Percentiles rank a stretch among this genome's conserved stretches.
phyloP scores from a whole-genome alignment of 2,888 invertebrate genomes.

The Hesperia comma region DNA sequence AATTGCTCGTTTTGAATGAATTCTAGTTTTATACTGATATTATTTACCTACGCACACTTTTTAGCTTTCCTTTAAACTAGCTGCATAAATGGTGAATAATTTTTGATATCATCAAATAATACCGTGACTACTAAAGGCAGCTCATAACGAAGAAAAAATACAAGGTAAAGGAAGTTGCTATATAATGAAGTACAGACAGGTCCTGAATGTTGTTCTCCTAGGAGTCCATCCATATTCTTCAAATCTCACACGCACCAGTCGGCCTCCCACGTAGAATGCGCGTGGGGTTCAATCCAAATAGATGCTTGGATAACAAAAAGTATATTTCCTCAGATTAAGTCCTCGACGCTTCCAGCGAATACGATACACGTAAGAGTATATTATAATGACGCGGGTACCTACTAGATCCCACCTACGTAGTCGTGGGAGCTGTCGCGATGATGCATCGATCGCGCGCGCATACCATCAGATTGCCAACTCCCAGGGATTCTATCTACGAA shows the following conservation, averaged over 20 bases:
- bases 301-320: conserved; percentile 25
- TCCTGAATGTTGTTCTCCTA: too few relatives aligned
- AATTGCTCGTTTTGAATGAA: too few relatives aligned
- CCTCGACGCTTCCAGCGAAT: conserved; percentile 18
- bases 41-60: too few relatives aligned
- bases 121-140: too few relatives aligned
- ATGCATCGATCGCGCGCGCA: conserved; percentile 30
- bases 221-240: conserved; percentile 2
- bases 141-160: too few relatives aligned
- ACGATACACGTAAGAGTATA: conserved; percentile 9
- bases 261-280: conserved; percentile 29
- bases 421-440: conserved; percentile 28
- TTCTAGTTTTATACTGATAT: too few relatives aligned
- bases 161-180: too few relatives aligned
- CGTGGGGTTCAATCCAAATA: conserved; percentile 18
- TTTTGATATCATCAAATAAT: too few relatives aligned
- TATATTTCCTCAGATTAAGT: conserved; percentile 30
- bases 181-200: too few relatives aligned
- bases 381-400: conserved; percentile 11
- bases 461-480: conserved; percentile 32
- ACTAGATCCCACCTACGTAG: conserved; percentile 30
- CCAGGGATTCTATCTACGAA: conserved; percentile 40
- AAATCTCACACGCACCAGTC: background rate
- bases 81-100: too few relatives aligned
- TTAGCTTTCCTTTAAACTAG: too few relatives aligned